These are phyloP conservation scores for Holothuria scabra DNA, from an alignment of 53 echinoderm and acorn worm species.

Conservation along the genomic window DNA sequence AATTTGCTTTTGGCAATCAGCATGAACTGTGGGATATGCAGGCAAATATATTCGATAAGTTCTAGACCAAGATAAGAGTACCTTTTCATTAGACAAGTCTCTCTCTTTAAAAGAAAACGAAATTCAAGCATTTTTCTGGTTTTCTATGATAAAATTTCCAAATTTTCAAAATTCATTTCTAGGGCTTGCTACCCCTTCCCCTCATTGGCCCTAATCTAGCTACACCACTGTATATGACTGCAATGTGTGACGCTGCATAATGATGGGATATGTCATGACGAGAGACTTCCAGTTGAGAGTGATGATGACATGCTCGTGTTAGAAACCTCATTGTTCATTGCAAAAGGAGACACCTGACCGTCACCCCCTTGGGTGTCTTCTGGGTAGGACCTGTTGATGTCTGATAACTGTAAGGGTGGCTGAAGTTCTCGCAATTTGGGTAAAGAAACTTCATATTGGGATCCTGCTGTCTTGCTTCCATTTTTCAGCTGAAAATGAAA, in stretches of 20 bases:
- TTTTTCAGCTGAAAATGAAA: slow-evolving; percentile 4
- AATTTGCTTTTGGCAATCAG: no score
- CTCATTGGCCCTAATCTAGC: neutral
- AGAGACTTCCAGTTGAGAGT: slow-evolving; percentile 62
- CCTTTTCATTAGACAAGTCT: no score
- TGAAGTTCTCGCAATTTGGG: neutral
- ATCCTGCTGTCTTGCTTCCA: neutral
- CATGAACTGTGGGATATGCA: no score
- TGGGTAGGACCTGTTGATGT: slow-evolving; percentile 1
- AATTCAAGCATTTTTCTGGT: no score
- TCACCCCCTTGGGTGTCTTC: slow-evolving; percentile 43
- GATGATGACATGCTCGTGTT: slow-evolving; percentile 71
- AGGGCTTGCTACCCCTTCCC: neutral
- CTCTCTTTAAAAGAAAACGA: no score
- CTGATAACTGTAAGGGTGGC: slow-evolving; percentile 1
- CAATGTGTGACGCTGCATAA: neutral
- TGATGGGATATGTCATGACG: slow-evolving; percentile 34
- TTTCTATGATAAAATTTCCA: no score
- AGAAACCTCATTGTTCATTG: slow-evolving; percentile 6
- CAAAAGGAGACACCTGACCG: slow-evolving; percentile 31
- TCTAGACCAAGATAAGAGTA: no score
- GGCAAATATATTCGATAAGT: no score
- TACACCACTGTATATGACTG: neutral
- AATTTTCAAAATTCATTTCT: no score
- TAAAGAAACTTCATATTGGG: neutral